Evolutionary conservation across 2,113 vertebrate species (phyloP).

Genomic region (Pontoporia blainvillei): DNA sequence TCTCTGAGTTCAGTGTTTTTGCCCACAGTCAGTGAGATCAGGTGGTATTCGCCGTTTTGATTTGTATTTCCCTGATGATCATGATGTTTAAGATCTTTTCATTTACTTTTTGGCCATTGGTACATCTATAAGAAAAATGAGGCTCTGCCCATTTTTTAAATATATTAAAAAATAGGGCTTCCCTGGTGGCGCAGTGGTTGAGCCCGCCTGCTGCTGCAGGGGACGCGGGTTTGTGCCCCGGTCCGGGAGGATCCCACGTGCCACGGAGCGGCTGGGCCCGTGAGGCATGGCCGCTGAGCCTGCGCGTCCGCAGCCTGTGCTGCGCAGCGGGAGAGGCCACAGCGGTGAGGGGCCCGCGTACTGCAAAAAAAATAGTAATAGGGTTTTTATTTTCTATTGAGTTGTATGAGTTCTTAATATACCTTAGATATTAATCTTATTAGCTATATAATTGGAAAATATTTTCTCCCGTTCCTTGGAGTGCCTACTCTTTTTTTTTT

Average conservation of each 20-base stretch:
- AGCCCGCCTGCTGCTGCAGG: too few species aligned
- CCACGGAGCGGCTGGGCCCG: too few species aligned
- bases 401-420: not conserved
- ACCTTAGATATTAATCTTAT: not conserved
- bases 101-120: not conserved
- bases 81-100: not conserved
- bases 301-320: too few species aligned
- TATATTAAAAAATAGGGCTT: not conserved
- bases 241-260: too few species aligned
- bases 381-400: not conserved
- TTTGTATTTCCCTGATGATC: not conserved
- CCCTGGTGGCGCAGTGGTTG: too few species aligned
- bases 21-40: not conserved
- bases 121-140: not conserved
- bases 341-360: too few species aligned
- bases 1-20: not conserved
- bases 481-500: not conserved
- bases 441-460: not conserved
- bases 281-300: too few species aligned
- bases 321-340: too few species aligned
- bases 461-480: not conserved
- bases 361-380: not conserved
- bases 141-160: not conserved
- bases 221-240: too few species aligned
- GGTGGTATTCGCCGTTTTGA: not conserved